Evolutionary conservation across 2,888 invertebrate genomes (phyloP), one percentile per base, ranked within the genome.

Genomic region (Octodonta nipae): DNA sequence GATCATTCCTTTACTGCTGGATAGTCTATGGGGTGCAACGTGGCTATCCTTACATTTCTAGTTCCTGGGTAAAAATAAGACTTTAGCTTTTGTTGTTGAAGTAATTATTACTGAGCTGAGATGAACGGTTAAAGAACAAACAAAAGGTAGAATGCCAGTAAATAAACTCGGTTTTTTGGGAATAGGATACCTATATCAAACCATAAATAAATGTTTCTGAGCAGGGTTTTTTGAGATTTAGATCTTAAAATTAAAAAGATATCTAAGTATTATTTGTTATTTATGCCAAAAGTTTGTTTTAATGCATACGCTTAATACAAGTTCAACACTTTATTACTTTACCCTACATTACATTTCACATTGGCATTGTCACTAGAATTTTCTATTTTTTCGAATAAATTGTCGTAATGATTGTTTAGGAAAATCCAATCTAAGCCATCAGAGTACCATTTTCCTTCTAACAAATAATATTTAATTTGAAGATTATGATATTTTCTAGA

Each of bases 1-100:
- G 68, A 71, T 71, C 71, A 71, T 71, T 71, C 71, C 71, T 62
- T 34, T 35, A 34, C 38, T 37, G 38, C 34, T 32, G 38, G 43
- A 38, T 41, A 42, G 31, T 32, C 41, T 42, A 47, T 47, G 53
- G 53, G 52, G 55, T 55, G 55, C 55, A 55, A 49, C 49, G 42
- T 47, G 34, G 38, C 27, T 47, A 36, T 38, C 34, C 37, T 35
- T 24, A 15, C 30, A 24, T 30, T 30, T 26, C 12, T 22, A 15
- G 30, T 22, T 30, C 12, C 29, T 32, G 10, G 8, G 16, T 26
- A 29, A 29, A 33, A 33, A 33, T 29, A 13, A 25, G 24, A 30
- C 28, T 33, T 31, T n/a, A n/a, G n/a, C n/a, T n/a, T n/a, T n/a
- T n/a, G n/a, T n/a, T n/a, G n/a, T n/a, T n/a, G n/a, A n/a, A n/a